Percentiles rank a stretch among this genome's conserved stretches.
Conservation (phyloP, 2,797 vertebrate genomes). For the Taenioides sp. region DNA sequence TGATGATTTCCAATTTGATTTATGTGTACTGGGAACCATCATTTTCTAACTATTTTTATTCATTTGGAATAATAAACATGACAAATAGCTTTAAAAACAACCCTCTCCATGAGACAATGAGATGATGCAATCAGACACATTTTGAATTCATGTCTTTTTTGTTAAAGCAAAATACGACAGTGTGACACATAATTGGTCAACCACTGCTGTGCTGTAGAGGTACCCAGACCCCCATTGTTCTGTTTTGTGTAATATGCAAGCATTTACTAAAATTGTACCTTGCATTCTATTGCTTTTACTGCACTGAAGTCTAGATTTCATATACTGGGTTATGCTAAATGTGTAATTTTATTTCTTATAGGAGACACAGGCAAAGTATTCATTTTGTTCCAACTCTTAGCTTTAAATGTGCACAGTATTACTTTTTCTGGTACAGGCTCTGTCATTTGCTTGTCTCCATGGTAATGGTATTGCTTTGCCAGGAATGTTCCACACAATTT, state of each 20-base stretch:
- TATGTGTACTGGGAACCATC: not conserved
- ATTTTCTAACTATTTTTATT: slow-evolving; percentile 11
- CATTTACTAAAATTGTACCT: not conserved
- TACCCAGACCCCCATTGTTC: not conserved
- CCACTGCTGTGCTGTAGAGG: not conserved
- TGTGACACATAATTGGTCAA: slow-evolving; percentile 19
- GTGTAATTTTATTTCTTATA: not conserved
- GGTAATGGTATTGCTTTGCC: no score
- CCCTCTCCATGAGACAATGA: slow-evolving; percentile 18
- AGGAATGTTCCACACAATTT: no score
- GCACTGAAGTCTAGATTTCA: not conserved
- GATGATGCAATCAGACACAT: slow-evolving; percentile 16
- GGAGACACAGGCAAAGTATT: not conserved
- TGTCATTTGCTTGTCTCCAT: no score
- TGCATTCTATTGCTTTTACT: not conserved
- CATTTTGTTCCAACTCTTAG: not conserved
- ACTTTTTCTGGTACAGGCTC: no score
- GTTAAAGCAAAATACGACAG: slow-evolving; percentile 13
- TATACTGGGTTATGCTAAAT: not conserved
- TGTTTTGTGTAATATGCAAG: not conserved
- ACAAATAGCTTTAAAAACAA: slow-evolving; percentile 16
- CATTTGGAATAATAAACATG: slow-evolving; percentile 8
- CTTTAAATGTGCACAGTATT: not conserved
- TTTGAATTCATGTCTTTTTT: slow-evolving; percentile 25
- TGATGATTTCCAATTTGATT: not conserved